Conservation (phyloP, 2,888 invertebrate species). For the Drosophila kokeensis region DNA sequence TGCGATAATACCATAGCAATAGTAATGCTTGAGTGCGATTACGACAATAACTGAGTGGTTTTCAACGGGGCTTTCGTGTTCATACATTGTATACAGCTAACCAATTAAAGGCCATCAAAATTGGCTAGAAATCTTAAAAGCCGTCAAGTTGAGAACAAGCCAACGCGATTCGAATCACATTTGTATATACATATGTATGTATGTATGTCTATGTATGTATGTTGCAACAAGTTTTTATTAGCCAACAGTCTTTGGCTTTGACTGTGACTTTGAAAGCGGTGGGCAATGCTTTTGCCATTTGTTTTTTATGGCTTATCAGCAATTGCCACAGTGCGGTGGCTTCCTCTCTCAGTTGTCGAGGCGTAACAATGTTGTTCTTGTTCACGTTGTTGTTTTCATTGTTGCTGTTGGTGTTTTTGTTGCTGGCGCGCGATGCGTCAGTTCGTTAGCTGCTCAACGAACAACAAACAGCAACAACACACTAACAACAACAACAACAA, state of each 20-base stretch:
- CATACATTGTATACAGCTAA: slow-evolving; percentile 52
- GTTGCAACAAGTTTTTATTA: slow-evolving; percentile 28
- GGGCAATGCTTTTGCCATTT: slow-evolving; percentile 62
- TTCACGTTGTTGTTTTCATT: slow-evolving; percentile 6
- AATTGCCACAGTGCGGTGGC: slow-evolving; percentile 50
- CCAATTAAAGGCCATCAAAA: slow-evolving; percentile 65
- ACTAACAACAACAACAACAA: neutral
- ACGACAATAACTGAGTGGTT: neutral
- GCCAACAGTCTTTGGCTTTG: slow-evolving; percentile 33
- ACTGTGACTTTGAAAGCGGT: slow-evolving; percentile 14
- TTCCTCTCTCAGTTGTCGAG: slow-evolving; percentile 32
- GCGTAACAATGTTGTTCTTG: slow-evolving; percentile 67
- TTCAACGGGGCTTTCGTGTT: slow-evolving; percentile 17
- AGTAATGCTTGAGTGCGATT: neutral
- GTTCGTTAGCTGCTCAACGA: slow-evolving; percentile 63
- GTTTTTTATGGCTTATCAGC: slow-evolving; percentile 77
- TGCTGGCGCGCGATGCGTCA: slow-evolving; percentile 54
- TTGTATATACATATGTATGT: neutral
- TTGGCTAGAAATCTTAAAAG: slow-evolving; percentile 53
- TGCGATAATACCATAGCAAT: neutral
- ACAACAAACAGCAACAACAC: slow-evolving; percentile 17
- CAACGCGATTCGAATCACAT: slow-evolving; percentile 34
- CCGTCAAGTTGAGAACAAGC: slow-evolving; percentile 62
- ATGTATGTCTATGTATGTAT: slow-evolving; percentile 5
- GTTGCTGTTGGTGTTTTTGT: slow-evolving; percentile 19